phyloP scores from a whole-genome alignment of 2,113 vertebrate species.

The Cichladusa arquata region DNA sequence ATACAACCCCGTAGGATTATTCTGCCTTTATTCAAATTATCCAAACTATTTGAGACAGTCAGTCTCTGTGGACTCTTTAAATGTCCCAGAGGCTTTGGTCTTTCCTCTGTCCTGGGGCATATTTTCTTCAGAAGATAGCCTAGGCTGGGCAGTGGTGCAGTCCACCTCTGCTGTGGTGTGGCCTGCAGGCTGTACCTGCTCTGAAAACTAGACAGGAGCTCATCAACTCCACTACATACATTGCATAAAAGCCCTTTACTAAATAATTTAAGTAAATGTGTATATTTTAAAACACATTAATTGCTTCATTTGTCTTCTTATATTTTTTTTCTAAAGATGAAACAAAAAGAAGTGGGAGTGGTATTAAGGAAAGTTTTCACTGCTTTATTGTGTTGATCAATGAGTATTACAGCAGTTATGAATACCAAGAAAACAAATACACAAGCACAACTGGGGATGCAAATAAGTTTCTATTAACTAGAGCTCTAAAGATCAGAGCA shows the following conservation, averaged over 20 bases:
- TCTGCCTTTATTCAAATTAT: background rate
- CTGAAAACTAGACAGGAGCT: background rate
- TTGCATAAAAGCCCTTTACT: background rate
- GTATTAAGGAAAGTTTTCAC: background rate
- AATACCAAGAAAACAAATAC: background rate
- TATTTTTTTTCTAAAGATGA: background rate
- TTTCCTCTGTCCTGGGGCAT: background rate
- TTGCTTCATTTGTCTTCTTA: background rate
- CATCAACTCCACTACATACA: background rate
- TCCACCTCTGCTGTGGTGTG: background rate
- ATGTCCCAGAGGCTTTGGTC: background rate
- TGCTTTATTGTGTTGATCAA: background rate
- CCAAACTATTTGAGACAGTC: background rate
- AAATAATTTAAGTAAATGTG: background rate
- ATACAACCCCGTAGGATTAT: background rate
- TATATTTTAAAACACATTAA: background rate
- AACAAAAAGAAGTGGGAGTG: background rate
- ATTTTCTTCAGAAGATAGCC: background rate
- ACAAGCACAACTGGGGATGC: background rate
- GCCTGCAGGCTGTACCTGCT: background rate
- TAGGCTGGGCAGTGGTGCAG: background rate
- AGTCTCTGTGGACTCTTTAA: background rate
- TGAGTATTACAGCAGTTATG: background rate
- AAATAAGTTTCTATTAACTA: constrained; percentile 27
- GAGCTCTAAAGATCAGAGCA: constrained; percentile 41